A percentile compares a stretch with the other conserved stretches of the same genome.
These are phyloP conservation scores for Zeus faber DNA, from an alignment of 2,113 vertebrate genomes.

Conservation along the genomic window DNA sequence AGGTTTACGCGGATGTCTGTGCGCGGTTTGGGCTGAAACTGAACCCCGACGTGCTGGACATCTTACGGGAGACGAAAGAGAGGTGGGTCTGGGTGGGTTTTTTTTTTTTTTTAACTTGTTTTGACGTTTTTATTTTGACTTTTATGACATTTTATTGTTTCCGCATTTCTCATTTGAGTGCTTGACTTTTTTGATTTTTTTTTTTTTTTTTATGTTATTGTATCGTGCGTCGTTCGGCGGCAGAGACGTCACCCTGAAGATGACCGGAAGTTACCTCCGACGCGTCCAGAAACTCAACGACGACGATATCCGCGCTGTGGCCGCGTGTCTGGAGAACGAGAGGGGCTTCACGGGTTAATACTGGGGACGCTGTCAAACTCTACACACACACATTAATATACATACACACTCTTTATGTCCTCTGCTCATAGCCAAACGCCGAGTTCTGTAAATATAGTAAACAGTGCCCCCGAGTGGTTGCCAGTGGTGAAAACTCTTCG, in stretches of 20 bases:
- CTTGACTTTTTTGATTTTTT: not conserved
- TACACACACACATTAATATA: too few species aligned
- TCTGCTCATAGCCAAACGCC: too few species aligned
- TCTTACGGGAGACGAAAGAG: slow-evolving; percentile 58
- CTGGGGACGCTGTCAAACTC: too few species aligned
- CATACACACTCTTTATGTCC: too few species aligned
- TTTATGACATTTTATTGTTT: not conserved
- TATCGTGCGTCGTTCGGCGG: slow-evolving; percentile 5
- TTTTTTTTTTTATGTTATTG: not conserved
- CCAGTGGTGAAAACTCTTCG: too few species aligned
- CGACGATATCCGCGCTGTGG: slow-evolving; percentile 69
- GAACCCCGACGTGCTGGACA: slow-evolving; percentile 66
- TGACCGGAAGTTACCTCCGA: slow-evolving; percentile 72
- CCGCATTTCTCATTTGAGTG: not conserved
- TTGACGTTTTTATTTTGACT: not conserved
- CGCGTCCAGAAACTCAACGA: slow-evolving; percentile 69
- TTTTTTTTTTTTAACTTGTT: not conserved
- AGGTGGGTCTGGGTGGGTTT: too few species aligned
- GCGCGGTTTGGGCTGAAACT: slow-evolving; percentile 37
- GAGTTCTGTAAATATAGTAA: too few species aligned
- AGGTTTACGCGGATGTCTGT: slow-evolving; percentile 69
- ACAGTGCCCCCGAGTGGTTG: too few species aligned
- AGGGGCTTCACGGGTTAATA: slow-evolving; percentile 72
- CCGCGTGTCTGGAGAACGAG: slow-evolving; percentile 54
- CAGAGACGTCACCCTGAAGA: slow-evolving; percentile 63